phyloP scores from a whole-genome alignment of 1,140 invertebrate species.

The Trichonephila clavipes region DNA sequence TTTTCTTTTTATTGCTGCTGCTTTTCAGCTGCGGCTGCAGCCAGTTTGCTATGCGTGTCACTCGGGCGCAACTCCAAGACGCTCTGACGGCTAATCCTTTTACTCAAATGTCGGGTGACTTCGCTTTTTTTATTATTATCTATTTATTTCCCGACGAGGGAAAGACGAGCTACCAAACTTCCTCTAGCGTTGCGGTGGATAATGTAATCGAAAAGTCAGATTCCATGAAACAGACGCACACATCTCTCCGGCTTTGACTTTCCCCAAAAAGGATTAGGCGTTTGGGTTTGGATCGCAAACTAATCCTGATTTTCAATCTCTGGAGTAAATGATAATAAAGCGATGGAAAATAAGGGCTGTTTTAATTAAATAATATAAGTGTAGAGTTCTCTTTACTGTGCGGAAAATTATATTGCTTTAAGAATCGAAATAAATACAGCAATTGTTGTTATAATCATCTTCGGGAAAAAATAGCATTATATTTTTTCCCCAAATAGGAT shows the following conservation, averaged over 20 bases:
- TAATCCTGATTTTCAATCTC: background rate
- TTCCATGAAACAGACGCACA: background rate
- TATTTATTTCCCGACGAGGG: background rate
- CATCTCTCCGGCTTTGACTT: background rate
- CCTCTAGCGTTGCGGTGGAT: background rate
- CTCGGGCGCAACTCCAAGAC: background rate
- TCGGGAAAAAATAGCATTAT: too few relatives aligned
- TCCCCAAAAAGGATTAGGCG: conserved; percentile 6
- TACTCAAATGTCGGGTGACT: conserved; percentile 39
- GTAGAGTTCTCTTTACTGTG: too few relatives aligned
- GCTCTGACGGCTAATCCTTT: conserved; percentile 23
- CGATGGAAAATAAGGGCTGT: background rate
- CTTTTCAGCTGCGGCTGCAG: conserved; percentile 3
- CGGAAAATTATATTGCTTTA: too few relatives aligned
- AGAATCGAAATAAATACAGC: too few relatives aligned
- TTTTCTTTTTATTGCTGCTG: conserved; percentile 21
- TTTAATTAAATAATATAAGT: conserved; percentile 1
- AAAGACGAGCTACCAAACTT: background rate
- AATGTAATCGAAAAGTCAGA: conserved; percentile 12
- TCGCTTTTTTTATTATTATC: conserved; percentile 1
- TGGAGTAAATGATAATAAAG: background rate
- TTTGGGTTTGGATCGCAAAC: background rate
- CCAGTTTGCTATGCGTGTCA: conserved; percentile 34
- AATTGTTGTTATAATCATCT: background rate
- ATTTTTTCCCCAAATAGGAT: too few relatives aligned